Evolutionary conservation across 2,113 vertebrate genomes (phyloP).

Genomic region (Solea senegalensis): DNA sequence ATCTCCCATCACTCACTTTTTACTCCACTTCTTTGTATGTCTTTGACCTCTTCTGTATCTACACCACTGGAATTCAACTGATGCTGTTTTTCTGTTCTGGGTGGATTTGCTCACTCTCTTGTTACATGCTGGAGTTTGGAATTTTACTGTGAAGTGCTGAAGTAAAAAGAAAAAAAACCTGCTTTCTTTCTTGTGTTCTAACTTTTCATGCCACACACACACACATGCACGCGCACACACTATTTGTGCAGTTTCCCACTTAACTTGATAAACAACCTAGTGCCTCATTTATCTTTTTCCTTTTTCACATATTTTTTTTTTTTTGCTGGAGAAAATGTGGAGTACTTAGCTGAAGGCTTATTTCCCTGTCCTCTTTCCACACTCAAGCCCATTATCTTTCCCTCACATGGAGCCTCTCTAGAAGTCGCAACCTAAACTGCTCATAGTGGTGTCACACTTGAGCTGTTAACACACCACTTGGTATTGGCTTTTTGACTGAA

Average conservation of each 20-base stretch:
- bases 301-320: constrained; percentile 20
- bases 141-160: neutral
- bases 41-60: constrained; percentile 24
- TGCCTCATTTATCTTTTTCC: constrained; percentile 25
- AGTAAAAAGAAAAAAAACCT: neutral
- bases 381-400: constrained; percentile 16
- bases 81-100: neutral
- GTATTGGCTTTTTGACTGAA: constrained; percentile 8
- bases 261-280: constrained; percentile 17
- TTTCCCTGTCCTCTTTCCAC: constrained; percentile 12
- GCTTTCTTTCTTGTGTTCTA: neutral
- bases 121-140: neutral
- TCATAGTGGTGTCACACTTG: constrained; percentile 10
- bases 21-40: constrained; percentile 28
- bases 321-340: neutral
- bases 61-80: neutral
- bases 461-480: constrained; percentile 9
- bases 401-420: constrained; percentile 25
- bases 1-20: constrained; percentile 34
- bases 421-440: neutral
- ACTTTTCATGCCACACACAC: neutral
- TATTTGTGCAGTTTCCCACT: constrained; percentile 9
- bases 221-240: neutral
- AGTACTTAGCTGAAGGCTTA: neutral
- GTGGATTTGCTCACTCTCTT: neutral